Evolutionary conservation across 2,888 invertebrate species (phyloP).

Genomic region (Drosophila nigricruria): DNA sequence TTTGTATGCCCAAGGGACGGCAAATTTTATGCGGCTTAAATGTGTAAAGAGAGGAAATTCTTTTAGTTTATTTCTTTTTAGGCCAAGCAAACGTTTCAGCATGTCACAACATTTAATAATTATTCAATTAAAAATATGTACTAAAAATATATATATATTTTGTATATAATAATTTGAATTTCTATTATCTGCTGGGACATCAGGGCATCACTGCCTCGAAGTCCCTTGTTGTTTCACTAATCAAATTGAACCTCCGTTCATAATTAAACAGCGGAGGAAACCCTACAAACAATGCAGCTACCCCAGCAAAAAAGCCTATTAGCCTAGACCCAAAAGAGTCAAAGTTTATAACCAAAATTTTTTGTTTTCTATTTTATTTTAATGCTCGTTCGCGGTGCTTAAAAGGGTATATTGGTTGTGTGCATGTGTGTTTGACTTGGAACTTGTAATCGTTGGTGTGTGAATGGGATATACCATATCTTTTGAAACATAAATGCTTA

Average conservation of each 20-base stretch:
- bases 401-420: not conserved
- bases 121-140: not conserved
- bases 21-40: constrained; percentile 28
- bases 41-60: constrained; percentile 14
- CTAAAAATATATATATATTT: not conserved
- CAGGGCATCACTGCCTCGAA: not conserved
- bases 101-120: not conserved
- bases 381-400: not conserved
- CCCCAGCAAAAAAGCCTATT: constrained; percentile 43
- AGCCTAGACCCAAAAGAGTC: constrained; percentile 33
- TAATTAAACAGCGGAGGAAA: constrained; percentile 42
- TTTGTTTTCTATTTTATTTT: constrained; percentile 27
- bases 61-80: not conserved
- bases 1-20: constrained; percentile 23
- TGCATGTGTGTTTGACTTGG: not conserved
- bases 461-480: no score
- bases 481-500: no score
- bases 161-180: constrained; percentile 20
- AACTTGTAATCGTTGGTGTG: no score
- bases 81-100: not conserved
- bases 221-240: constrained; percentile 4
- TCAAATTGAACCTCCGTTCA: constrained; percentile 48
- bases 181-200: constrained; percentile 13
- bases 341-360: constrained; percentile 19
- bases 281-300: constrained; percentile 33